A percentile compares a stretch with the other conserved stretches of the same genome.
phyloP scores from a whole-genome alignment of 1,140 invertebrate genomes.

The Zophobas atratus region DNA sequence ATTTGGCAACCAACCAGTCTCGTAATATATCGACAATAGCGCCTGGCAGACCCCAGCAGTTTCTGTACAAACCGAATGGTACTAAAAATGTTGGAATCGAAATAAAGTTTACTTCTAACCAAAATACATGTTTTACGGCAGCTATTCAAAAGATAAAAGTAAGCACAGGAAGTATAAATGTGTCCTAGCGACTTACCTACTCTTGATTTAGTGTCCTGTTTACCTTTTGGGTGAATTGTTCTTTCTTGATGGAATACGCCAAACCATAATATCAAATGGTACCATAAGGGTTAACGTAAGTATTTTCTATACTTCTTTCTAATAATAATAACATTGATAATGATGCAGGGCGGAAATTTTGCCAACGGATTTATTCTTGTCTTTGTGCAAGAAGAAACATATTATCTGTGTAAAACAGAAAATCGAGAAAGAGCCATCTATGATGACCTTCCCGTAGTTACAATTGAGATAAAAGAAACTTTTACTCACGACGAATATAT shows the following conservation, averaged over 20 bases:
- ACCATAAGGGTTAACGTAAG: conserved; percentile 77
- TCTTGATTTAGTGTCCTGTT: conserved; percentile 78
- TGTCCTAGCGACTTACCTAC: not conserved
- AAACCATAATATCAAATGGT: conserved; percentile 81
- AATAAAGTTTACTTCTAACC: conserved; percentile 77
- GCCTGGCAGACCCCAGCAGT: conserved; percentile 68
- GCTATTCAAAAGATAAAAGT: no score
- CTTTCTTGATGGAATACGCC: conserved; percentile 78
- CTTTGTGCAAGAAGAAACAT: conserved; percentile 78
- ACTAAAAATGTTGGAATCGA: conserved; percentile 72
- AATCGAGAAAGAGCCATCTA: no score
- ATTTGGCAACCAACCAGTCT: conserved; percentile 64
- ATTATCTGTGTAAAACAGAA: conserved; percentile 75
- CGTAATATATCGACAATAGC: conserved; percentile 67
- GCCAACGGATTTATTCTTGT: conserved; percentile 85
- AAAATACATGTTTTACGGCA: conserved; percentile 71
- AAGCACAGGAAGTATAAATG: no score
- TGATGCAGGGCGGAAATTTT: conserved; percentile 73
- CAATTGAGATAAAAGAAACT: no score
- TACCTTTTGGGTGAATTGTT: conserved; percentile 82
- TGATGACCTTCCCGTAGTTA: no score
- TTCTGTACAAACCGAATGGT: conserved; percentile 60
- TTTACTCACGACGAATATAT: not conserved
- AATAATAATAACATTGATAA: conserved; percentile 55
- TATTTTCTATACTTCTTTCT: conserved; percentile 62